These are phyloP conservation scores for Illadopsis cleaveri DNA, from an alignment of 2,113 vertebrate genomes.

Conservation along the genomic window DNA sequence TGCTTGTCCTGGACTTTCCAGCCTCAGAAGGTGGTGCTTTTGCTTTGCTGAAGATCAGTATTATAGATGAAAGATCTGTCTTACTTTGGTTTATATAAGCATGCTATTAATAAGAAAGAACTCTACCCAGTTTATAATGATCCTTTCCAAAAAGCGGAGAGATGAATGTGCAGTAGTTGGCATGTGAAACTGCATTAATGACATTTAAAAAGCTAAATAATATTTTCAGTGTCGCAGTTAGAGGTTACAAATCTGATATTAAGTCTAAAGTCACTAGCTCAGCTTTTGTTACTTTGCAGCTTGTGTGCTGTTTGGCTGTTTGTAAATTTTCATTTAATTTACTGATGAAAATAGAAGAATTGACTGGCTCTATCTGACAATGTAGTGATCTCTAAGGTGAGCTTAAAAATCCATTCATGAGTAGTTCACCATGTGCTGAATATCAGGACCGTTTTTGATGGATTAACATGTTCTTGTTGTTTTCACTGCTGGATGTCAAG, in stretches of 20 bases:
- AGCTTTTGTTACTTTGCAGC: neutral
- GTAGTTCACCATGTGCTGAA: neutral
- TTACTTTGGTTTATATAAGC: neutral
- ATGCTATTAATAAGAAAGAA: neutral
- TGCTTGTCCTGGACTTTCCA: neutral
- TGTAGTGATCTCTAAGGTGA: neutral
- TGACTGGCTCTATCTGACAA: neutral
- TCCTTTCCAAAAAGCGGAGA: neutral
- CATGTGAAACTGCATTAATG: neutral
- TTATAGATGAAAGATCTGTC: neutral
- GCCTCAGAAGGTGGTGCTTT: neutral
- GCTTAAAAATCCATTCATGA: neutral
- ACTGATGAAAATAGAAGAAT: neutral
- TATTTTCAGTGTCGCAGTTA: neutral
- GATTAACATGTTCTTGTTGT: neutral
- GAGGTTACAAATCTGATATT: neutral
- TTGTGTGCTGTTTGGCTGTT: neutral
- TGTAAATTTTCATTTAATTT: neutral
- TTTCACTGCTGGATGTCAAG: neutral
- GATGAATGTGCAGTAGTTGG: neutral
- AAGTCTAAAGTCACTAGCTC: rapidly evolving
- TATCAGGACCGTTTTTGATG: neutral
- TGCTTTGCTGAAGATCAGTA: neutral
- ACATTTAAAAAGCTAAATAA: neutral
- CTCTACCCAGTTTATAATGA: neutral